phyloP scores from a whole-genome alignment of 2,888 invertebrate species.

The Myathropa florea region DNA sequence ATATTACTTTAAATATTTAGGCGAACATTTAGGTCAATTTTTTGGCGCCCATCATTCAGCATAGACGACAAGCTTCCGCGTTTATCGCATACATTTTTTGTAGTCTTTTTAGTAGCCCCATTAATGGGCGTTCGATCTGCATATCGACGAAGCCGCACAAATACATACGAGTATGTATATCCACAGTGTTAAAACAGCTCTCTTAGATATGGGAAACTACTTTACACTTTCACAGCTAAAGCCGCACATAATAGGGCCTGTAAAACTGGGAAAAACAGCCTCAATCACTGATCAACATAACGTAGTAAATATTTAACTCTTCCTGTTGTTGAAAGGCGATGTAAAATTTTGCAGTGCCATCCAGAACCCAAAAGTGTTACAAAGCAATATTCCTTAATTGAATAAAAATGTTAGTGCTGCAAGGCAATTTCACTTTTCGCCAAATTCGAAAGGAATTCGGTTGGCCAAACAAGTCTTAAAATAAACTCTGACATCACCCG shows the following conservation, averaged over 20 bases:
- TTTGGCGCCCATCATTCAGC: conserved; percentile 31
- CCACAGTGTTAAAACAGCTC: conserved; percentile 29
- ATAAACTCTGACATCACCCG: conserved; percentile 62
- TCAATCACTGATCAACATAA: conserved; percentile 27
- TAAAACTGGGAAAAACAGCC: conserved; percentile 43
- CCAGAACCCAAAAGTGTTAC: neutral
- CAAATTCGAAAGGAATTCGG: conserved; percentile 32
- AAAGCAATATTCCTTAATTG: conserved; percentile 29
- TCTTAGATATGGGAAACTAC: conserved; percentile 31
- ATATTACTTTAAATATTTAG: conserved; percentile 38
- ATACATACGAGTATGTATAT: conserved; percentile 26
- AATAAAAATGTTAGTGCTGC: neutral
- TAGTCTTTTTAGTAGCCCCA: conserved; percentile 44
- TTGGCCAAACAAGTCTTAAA: conserved; percentile 32
- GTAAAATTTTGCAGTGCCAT: conserved; percentile 5
- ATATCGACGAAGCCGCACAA: conserved; percentile 46
- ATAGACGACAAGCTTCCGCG: conserved; percentile 46
- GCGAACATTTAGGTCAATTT: conserved; percentile 48
- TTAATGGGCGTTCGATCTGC: conserved; percentile 58
- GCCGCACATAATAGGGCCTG: conserved; percentile 19
- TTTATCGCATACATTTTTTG: conserved; percentile 61
- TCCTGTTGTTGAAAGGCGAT: conserved; percentile 18
- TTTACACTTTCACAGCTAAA: conserved; percentile 57
- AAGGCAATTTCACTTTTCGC: conserved; percentile 29
- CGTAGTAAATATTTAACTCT: conserved; percentile 42